phyloP scores from a whole-genome alignment of 1,140 invertebrate species.

The Sminthurinus signatus region DNA sequence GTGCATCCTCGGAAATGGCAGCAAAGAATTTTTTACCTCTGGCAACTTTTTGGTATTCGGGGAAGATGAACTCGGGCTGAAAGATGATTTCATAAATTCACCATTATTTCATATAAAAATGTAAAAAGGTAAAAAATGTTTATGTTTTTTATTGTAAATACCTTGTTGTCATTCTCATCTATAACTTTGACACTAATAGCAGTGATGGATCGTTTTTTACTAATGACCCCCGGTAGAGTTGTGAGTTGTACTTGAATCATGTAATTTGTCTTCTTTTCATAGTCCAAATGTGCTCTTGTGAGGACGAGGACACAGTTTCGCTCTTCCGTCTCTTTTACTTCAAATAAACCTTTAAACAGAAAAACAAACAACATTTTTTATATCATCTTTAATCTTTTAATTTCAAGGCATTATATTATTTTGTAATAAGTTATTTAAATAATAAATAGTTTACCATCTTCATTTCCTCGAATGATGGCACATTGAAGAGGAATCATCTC shows the following conservation, averaged over 20 bases:
- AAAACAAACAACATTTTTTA: no score
- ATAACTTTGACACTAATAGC: constrained; percentile 63
- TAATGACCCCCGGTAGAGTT: constrained; percentile 67
- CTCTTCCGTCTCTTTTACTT: constrained; percentile 63
- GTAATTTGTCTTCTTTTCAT: constrained; percentile 64
- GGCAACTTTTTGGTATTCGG: constrained; percentile 46
- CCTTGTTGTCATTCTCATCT: constrained; percentile 75
- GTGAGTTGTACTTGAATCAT: constrained; percentile 66
- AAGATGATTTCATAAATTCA: background rate
- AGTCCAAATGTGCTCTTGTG: constrained; percentile 61
- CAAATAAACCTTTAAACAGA: constrained; percentile 64
- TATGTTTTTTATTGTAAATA: no score
- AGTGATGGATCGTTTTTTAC: constrained; percentile 62
- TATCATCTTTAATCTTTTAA: no score
- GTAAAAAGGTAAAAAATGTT: no score
- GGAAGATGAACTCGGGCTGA: constrained; percentile 66
- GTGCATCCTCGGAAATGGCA: constrained; percentile 61
- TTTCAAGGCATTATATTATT: no score
- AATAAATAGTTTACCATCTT: constrained; percentile 49
- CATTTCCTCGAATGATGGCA: constrained; percentile 63
- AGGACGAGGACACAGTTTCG: constrained; percentile 69
- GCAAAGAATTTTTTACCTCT: constrained; percentile 58
- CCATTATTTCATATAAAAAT: no score
- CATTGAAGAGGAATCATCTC: constrained; percentile 64
- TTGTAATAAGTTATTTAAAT: no score